These are phyloP conservation scores for Amyelois transitella DNA, from an alignment of 1,140 invertebrate genomes.

Conservation along the genomic window DNA sequence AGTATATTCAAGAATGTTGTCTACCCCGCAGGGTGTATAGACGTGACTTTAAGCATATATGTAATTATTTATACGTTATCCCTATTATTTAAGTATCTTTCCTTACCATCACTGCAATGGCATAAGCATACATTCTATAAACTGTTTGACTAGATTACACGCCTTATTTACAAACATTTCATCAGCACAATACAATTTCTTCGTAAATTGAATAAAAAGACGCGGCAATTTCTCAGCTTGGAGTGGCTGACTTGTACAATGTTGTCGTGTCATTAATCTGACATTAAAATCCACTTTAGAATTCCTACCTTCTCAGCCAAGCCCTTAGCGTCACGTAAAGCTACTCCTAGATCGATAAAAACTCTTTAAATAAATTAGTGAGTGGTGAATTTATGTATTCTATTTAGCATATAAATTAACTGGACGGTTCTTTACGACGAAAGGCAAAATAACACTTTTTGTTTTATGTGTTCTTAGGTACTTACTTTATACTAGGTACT, in stretches of 20 bases:
- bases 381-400: neutral
- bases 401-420: neutral
- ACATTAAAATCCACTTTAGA: constrained; percentile 9
- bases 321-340: neutral
- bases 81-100: too few species aligned
- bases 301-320: neutral
- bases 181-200: too few species aligned
- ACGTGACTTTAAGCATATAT: too few species aligned
- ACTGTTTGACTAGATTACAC: too few species aligned
- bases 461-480: neutral
- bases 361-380: neutral
- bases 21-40: too few species aligned
- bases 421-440: neutral
- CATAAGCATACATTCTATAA: too few species aligned
- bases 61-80: too few species aligned
- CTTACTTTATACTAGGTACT: neutral
- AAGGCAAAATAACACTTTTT: neutral
- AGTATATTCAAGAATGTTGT: too few species aligned
- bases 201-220: neutral
- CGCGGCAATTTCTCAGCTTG: neutral
- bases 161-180: too few species aligned
- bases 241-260: neutral
- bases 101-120: too few species aligned
- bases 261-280: constrained; percentile 2
- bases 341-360: neutral